Conservation (phyloP, 2,888 invertebrate species). For the Caenorhabditis sp. region DNA sequence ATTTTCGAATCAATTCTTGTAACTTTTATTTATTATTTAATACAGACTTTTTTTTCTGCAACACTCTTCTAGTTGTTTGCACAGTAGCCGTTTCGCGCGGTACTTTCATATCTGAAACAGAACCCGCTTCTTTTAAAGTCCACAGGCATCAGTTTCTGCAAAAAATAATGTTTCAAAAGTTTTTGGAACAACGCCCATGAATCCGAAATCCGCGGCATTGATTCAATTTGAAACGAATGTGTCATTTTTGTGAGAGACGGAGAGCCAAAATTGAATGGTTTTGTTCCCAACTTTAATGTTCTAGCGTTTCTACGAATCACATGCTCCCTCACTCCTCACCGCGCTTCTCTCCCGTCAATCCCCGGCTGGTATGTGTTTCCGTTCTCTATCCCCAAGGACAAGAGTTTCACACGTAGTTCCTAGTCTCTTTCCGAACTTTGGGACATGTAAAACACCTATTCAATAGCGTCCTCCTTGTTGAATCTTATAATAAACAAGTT, state of each 20-base stretch:
- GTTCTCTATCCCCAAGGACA: background rate
- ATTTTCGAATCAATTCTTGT: constrained; percentile 6
- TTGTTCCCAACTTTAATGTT: background rate
- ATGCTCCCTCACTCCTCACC: background rate
- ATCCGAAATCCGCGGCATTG: too few species aligned
- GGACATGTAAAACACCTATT: too few species aligned
- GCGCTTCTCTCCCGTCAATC: background rate
- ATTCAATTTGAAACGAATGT: too few species aligned
- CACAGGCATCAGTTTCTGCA: background rate
- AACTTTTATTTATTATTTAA: constrained; percentile 6
- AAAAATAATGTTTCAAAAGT: background rate
- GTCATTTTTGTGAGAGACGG: too few species aligned
- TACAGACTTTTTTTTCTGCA: constrained; percentile 10
- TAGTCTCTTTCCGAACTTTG: background rate
- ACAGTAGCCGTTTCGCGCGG: constrained; percentile 51
- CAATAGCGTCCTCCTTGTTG: too few species aligned
- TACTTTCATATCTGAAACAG: constrained; percentile 33
- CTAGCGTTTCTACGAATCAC: background rate
- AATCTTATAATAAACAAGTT: too few species aligned
- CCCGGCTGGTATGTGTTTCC: background rate
- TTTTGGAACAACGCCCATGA: background rate
- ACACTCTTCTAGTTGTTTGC: background rate
- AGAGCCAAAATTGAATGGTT: background rate
- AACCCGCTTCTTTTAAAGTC: background rate
- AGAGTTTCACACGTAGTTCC: background rate